Base-by-base conservation (phyloP, 2,888 invertebrate genomes). In the Plutella xylostella region DNA sequence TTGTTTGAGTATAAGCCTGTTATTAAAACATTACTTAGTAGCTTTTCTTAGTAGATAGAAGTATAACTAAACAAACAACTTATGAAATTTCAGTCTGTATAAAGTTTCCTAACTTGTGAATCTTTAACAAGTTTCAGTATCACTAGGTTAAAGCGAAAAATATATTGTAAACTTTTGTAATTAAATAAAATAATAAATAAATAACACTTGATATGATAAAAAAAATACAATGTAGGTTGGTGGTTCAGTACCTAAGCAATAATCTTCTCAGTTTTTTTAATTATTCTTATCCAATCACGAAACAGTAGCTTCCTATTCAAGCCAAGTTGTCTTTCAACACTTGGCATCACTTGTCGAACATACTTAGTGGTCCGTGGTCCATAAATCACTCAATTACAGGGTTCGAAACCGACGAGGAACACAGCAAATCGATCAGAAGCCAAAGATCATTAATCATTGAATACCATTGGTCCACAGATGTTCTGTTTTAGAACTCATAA, bases 361-460 rank as follows among this genome's bases (percentile, higher is more conserved):
- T 72, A 77, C n/a, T 56, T 72, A 77, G 78, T 74, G 72, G 68
- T 64, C 58, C 51, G 44, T 42, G 63, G 59, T 73, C 61, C 74
- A 82, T 83, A 68, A 82, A 83, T 83, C 80, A 83, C 71, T 74
- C 69, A 76, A 77, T 82, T 77, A 76, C 60, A 56, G 58, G 55
- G 58, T 30, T 34, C 40, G 28, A 52, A 55, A 56, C 51, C 51
- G 52, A 54, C 55, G 51, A 60, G 61, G 64, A 67, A 65, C 59
- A 65, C 68, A 61, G 75, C 73, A 69, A 74, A 73, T 66, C 57
- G 54, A 48, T 51, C 50, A 59, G 57, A 58, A 59, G 59, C 56
- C 40, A 28, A 46, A 45, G 46, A 56, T 61, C 70, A 68, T 74
- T 72, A 69, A 72, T 73, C 70, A 72, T 52, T 47, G 48, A 53